These are phyloP conservation scores for Aspidoscelis tigris DNA, from an alignment of 2,113 vertebrate species.

Conservation along the genomic window DNA sequence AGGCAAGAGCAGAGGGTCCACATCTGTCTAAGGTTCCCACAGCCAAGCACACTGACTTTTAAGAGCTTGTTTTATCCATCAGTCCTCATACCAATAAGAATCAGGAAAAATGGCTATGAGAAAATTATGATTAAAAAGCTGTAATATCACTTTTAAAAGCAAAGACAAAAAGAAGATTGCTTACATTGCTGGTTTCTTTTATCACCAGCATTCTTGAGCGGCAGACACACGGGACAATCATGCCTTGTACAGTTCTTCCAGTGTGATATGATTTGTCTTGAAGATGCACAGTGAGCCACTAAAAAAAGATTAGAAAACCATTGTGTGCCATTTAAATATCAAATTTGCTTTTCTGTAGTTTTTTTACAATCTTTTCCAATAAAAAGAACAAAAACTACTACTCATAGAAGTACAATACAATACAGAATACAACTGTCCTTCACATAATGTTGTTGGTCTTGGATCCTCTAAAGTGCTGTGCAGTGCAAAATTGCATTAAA, in stretches of 20 bases:
- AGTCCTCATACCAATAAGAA: neutral
- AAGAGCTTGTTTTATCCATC: neutral
- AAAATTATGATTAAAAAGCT: neutral
- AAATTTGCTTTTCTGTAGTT: neutral
- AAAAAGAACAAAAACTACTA: no score
- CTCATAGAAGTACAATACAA: no score
- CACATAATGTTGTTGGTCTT: no score
- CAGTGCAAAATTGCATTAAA: no score
- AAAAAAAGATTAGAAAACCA: conserved; percentile 19
- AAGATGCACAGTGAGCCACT: conserved; percentile 99
- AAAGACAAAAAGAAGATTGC: conserved; percentile 63
- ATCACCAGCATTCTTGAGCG: conserved; percentile 97
- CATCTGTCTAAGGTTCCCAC: neutral
- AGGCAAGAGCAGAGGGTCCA: neutral
- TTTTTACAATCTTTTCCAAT: no score
- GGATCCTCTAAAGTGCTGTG: no score
- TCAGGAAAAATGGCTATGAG: neutral
- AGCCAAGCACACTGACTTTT: neutral
- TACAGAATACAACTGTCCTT: no score
- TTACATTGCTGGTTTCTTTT: conserved; percentile 97
- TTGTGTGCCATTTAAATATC: neutral
- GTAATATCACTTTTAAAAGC: neutral
- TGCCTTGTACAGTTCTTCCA: conserved; percentile 99
- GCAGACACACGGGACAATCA: conserved; percentile 97
- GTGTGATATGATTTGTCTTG: conserved; percentile 99